Base-by-base conservation (phyloP, 2,888 invertebrate genomes). In the Epirrita christyi region DNA sequence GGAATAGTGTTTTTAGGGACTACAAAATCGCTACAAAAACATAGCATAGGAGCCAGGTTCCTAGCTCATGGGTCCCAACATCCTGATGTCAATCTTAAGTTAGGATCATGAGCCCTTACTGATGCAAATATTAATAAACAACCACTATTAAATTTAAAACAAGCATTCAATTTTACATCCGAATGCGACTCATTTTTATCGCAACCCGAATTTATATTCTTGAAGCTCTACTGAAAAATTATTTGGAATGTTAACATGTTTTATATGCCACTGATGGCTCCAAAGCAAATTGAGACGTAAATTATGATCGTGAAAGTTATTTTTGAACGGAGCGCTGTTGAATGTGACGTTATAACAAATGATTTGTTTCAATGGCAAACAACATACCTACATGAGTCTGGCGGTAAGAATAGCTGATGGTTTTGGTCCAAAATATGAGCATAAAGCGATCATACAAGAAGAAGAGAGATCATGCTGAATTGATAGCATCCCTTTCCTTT, bases 251-350 rank as follows among this genome's bases (percentile, higher is more conserved):
- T 69, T 67, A 72, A 70, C 72, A 72, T 71, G 61, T 67, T 67
- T 64, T 64, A 61, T 59, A 61, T 63, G 63, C 61, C 63, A 53
- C 62, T 64, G 64, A 60, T 57, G 57, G 60, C 40, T 59, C 57
- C 71, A 62, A 58, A 71, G 75, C 75, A 81, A 80, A 82, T 80
- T 81, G 79, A 82, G 75, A 77, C 75, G 74, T 84, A 79, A 69
- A 66, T 62, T 73, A 70, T 66, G 65, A 72, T 61, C 27, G 50
- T 67, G 71, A 77, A 72, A 74, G 73, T 71, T 79, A 74, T 79
- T 82, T 79, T 81, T 36, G 68, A 64, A 67, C 56, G 66, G 58
- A 61, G 63, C 59, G 56, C 51, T 61, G 61, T 53, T 38, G 53
- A 63, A 66, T 62, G 76, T 76, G 77, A 78, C 73, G 67, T 70